These are phyloP conservation scores for Catamblyrhynchus diadema DNA, from an alignment of 2,797 vertebrate genomes.

Conservation along the genomic window DNA sequence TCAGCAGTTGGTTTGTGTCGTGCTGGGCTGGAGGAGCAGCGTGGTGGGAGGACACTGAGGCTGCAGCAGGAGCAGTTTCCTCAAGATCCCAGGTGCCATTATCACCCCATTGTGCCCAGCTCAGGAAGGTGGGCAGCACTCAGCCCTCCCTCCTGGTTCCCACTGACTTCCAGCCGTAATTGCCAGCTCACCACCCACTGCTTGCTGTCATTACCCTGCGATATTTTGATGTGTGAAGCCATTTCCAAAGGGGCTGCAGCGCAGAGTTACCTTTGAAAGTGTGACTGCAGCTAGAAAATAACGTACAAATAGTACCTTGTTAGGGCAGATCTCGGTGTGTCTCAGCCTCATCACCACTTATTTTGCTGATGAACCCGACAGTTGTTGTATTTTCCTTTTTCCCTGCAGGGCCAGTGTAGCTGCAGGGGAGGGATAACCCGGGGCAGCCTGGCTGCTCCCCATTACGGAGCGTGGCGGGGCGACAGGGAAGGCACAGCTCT, in stretches of 20 bases:
- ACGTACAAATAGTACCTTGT: slow-evolving; percentile 3
- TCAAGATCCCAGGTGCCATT: background rate
- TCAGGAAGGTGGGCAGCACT: background rate
- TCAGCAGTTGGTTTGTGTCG: rapidly evolving
- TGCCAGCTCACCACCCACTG: slow-evolving; percentile 21
- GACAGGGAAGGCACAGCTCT: background rate
- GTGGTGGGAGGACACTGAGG: background rate
- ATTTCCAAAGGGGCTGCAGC: slow-evolving; percentile 19
- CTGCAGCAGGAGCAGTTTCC: background rate
- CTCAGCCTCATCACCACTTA: slow-evolving; percentile 14
- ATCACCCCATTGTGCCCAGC: background rate
- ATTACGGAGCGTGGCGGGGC: rapidly evolving
- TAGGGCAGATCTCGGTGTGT: background rate
- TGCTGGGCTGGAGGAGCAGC: background rate
- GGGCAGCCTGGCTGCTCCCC: background rate
- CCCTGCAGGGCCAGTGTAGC: background rate
- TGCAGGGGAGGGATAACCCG: background rate
- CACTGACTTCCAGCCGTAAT: background rate
- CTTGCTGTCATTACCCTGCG: slow-evolving; percentile 19
- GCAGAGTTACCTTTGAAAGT: slow-evolving; percentile 46
- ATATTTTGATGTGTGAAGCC: slow-evolving; percentile 36
- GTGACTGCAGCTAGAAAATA: slow-evolving; percentile 46
- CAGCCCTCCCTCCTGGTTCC: background rate
- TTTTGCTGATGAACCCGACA: slow-evolving; percentile 14
- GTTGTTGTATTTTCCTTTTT: background rate